Base-by-base conservation (phyloP, 2,888 invertebrate genomes). In the Lucinisca nassula region DNA sequence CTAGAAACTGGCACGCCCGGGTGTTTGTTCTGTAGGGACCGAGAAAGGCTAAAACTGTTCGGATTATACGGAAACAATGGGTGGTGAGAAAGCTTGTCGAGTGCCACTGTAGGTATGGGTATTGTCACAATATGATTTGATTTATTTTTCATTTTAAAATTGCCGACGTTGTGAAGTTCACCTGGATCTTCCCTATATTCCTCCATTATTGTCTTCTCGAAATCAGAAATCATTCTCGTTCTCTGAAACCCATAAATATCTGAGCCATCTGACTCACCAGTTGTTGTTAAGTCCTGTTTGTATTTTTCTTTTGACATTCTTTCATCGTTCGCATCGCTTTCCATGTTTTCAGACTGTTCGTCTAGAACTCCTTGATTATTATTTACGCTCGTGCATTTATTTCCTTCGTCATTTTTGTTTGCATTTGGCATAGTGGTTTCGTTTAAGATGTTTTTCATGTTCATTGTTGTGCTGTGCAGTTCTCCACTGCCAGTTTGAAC, bases 21-120 rank as follows among this genome's bases (percentile, higher is more conserved):
- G 0, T 35, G 35, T 14, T 78, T 67, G 72, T 84, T 89, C 61
- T 89, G 84, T 49, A 89, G 35, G 17, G 70, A 55, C 30, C 88
- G 67, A 0, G 88, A 89, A 14, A 89, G 76, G 76, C 88, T 89
- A 72, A 81, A 79, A 35, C 85, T 78, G 74, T 89, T 85, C 55
- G 78, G 80, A 2, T 55, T 51, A 24, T 79, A 70, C 12, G 78
- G 81, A 4, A 76, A 49, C 12, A 79, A 30, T 2, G 84, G 84
- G 10, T 80, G 73, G 17, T 83, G 79, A 24, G 78, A 32, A 17
- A 83, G 27, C 12, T 80, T 82, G 45, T 89, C 88, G 12, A 89
- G 38, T 2, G 83, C 84, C 14, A 86, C 67, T 17, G 67, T 89
- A n/a, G 85, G 85, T 40, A 89, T 85, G 21, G 81, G 17, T 6